A percentile compares a stretch with the other conserved stretches of the same genome.
Conservation (phyloP, 2,888 invertebrate species). For the Monoplex corrugatus region DNA sequence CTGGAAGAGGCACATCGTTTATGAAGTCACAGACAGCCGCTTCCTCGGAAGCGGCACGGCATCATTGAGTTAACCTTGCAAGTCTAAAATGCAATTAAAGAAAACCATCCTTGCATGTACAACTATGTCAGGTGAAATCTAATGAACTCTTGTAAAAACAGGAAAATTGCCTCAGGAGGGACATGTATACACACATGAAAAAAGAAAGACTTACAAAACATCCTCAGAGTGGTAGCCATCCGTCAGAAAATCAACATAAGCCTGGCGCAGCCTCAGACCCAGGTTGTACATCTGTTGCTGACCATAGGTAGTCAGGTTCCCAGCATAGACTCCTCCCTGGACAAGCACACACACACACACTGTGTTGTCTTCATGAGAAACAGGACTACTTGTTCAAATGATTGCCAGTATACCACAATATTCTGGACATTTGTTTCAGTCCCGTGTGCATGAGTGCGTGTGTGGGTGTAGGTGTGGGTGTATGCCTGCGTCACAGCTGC, state of each 20-base stretch:
- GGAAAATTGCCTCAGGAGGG: too few species aligned
- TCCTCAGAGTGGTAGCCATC: conserved; percentile 58
- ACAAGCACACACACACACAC: neutral
- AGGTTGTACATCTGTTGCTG: conserved; percentile 75
- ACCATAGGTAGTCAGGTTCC: conserved; percentile 72
- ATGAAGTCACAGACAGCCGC: too few species aligned
- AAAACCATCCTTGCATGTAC: too few species aligned
- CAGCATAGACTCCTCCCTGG: conserved; percentile 65
- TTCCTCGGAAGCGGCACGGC: too few species aligned
- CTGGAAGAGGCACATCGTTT: too few species aligned
- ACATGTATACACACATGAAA: neutral
- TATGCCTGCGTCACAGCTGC: too few species aligned
- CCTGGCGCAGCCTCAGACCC: conserved; percentile 65
- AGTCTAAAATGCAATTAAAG: too few species aligned
- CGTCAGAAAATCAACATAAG: conserved; percentile 68
- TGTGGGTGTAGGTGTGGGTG: neutral
- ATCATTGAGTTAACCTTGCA: too few species aligned
- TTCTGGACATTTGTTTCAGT: neutral
- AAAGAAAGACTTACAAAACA: conserved; percentile 62
- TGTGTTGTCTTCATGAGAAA: neutral
- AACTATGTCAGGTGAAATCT: too few species aligned
- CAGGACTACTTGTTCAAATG: too few species aligned
- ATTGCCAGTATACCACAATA: too few species aligned
- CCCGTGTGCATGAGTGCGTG: neutral
- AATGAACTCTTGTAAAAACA: too few species aligned